phyloP scores from a whole-genome alignment of 2,797 vertebrate genomes.

The Diceros bicornis region DNA sequence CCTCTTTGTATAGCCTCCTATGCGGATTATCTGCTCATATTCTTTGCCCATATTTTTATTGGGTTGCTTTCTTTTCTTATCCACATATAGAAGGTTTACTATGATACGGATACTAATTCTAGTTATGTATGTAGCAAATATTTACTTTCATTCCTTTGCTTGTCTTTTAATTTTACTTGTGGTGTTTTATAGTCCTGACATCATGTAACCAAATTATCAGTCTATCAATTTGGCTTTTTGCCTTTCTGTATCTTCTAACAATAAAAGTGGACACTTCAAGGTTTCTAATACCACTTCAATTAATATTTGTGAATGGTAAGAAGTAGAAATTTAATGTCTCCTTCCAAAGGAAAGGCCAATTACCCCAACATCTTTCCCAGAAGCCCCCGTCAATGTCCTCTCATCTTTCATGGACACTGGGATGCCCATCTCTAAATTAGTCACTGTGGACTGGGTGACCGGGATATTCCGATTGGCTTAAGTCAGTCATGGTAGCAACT shows the following conservation, averaged over 20 bases:
- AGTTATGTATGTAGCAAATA: not conserved
- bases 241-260: slow-evolving; percentile 25
- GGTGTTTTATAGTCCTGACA: not conserved
- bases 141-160: not conserved
- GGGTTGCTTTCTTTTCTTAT: not conserved
- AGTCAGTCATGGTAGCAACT: not conserved
- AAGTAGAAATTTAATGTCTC: not conserved
- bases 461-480: not conserved
- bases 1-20: not conserved
- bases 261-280: not conserved
- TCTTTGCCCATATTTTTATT: not conserved
- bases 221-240: not conserved
- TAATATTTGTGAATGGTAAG: not conserved
- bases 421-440: not conserved
- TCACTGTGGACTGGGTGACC: not conserved
- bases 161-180: slow-evolving; percentile 35
- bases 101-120: not conserved
- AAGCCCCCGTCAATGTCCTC: not conserved
- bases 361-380: not conserved
- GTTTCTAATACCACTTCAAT: not conserved
- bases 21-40: not conserved
- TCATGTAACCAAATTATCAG: not conserved
- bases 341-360: not conserved
- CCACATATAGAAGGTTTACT: not conserved
- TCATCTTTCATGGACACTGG: not conserved